Percentiles rank a stretch among this genome's conserved stretches.
phyloP scores from a whole-genome alignment of 2,888 invertebrate genomes.

The Mythimna pallens region DNA sequence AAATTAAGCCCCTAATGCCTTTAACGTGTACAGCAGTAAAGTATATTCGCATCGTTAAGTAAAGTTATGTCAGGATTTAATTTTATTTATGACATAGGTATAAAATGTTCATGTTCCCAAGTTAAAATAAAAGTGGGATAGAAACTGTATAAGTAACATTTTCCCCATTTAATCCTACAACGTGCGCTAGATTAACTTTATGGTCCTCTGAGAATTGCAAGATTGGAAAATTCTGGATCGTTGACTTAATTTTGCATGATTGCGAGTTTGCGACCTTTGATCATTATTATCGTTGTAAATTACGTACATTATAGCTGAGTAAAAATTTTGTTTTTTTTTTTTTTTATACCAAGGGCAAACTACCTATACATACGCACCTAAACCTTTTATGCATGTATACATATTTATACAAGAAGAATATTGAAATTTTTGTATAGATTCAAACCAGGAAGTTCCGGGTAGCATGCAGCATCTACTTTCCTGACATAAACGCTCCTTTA shows the following conservation, averaged over 20 bases:
- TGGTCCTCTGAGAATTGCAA: constrained; percentile 47
- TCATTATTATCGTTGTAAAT: constrained; percentile 42
- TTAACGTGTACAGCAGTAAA: constrained; percentile 44
- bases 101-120: constrained; percentile 44
- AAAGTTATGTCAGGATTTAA: constrained; percentile 60
- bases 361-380: background rate
- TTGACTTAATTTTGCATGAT: constrained; percentile 48
- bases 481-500: constrained; percentile 31
- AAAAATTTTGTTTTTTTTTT: constrained; percentile 13
- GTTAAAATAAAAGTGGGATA: constrained; percentile 37
- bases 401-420: background rate
- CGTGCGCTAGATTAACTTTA: constrained; percentile 49
- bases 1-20: constrained; percentile 40
- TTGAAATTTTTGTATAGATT: constrained; percentile 6
- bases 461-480: constrained; percentile 26
- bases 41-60: constrained; percentile 44
- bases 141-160: constrained; percentile 39
- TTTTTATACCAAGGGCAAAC: background rate
- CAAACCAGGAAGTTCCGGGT: constrained; percentile 18
- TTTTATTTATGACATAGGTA: constrained; percentile 56
- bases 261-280: constrained; percentile 27
- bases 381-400: too few relatives aligned
- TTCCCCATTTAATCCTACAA: constrained; percentile 44
- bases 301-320: constrained; percentile 6
- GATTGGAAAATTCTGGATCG: constrained; percentile 43